Conservation (phyloP, 2,797 vertebrate genomes). For the Eidolon dupreanum region DNA sequence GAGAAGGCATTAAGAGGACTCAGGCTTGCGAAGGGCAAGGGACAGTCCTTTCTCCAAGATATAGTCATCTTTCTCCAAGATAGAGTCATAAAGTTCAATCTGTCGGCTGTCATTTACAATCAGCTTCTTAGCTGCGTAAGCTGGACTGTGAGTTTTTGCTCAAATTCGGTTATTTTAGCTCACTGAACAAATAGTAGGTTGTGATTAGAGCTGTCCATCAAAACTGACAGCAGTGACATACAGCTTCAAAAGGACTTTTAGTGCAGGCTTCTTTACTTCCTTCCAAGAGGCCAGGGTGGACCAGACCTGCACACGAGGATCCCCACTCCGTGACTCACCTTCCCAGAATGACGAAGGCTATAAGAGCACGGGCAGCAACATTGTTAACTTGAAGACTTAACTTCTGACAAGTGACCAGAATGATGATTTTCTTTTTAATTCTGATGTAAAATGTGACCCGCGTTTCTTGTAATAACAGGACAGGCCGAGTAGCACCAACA, state of each 20-base stretch:
- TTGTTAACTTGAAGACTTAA: background rate
- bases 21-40: background rate
- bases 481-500: background rate
- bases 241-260: background rate
- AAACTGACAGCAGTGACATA: background rate
- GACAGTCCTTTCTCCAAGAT: background rate
- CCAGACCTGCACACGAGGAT: background rate
- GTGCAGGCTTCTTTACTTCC: background rate
- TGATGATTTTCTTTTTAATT: background rate
- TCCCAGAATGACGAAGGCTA: background rate
- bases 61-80: background rate
- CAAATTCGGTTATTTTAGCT: background rate
- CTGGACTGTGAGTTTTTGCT: background rate
- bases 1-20: background rate
- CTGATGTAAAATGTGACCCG: background rate
- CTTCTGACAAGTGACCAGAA: background rate
- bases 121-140: background rate
- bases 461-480: background rate
- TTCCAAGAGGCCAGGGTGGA: background rate
- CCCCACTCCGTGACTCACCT: background rate
- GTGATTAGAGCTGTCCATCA: background rate
- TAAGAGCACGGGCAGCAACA: background rate
- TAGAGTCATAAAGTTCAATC: background rate
- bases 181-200: background rate
- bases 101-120: background rate